phyloP scores from a whole-genome alignment of 2,113 vertebrate genomes.

The Ceyx melanurus region DNA sequence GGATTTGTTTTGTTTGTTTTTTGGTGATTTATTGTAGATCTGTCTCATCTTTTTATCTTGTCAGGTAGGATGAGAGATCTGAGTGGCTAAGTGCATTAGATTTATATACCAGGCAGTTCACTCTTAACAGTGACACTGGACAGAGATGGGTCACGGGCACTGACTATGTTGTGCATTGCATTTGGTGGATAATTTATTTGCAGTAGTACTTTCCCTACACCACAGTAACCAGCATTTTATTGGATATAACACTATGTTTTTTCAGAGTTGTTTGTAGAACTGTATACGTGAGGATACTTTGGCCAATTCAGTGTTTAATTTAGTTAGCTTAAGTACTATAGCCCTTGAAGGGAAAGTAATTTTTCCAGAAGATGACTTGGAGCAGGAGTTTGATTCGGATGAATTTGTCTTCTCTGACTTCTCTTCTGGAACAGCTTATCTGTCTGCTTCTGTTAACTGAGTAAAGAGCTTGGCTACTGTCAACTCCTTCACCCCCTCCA shows the following conservation, averaged over 20 bases:
- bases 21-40: not conserved
- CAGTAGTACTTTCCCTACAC: not conserved
- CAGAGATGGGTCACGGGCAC: not conserved
- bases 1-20: not conserved
- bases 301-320: not conserved
- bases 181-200: not conserved
- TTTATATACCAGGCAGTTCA: not conserved
- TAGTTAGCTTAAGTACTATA: not conserved
- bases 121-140: not conserved
- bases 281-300: not conserved
- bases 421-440: conserved; percentile 8
- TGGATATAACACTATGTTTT: not conserved
- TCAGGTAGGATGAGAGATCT: not conserved
- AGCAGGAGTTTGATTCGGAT: not conserved
- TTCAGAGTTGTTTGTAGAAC: not conserved
- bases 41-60: not conserved
- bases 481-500: not conserved
- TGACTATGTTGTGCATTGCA: not conserved
- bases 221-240: not conserved
- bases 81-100: not conserved
- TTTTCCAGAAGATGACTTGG: not conserved
- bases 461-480: not conserved
- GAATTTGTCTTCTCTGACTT: conserved; percentile 20
- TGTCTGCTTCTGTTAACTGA: not conserved
- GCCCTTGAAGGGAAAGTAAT: not conserved